Base-by-base conservation (phyloP, 2,113 vertebrate genomes). In the Orycteropus afer region DNA sequence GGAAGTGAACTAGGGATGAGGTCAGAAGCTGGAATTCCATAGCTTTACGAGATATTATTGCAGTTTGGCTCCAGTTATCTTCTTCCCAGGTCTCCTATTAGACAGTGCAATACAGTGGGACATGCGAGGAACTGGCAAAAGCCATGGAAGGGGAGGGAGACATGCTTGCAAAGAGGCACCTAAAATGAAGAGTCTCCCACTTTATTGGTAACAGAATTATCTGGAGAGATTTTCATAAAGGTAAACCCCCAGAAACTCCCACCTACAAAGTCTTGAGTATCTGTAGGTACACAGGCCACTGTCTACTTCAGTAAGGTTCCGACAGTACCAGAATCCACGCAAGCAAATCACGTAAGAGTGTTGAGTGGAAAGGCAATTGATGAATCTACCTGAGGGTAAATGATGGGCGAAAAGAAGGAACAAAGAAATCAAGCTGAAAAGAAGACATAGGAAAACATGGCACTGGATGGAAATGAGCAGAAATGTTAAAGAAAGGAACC, bases 201-300 rank as follows among this genome's bases (percentile, higher is more conserved):
- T 82, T 86, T 76, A 87, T 20, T 90, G 51, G 42, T 79, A 86
- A 80, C 45, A 59, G 89, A 85, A 95, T 90, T 83, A 77, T 53
- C 67, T 67, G 67, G 55, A 91, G 71, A 93, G 45, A n/a, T 53
- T 83, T 49, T 76, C 25, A 73, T 76, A 78, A 94, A 82, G 55
- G 47, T 53, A 90, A n/a, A 17, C 2, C 25, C 51, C 63, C 55
- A 79, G 42, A 49, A 40, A 13, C 40, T 10, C 67, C 51, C 37
- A 88, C 67, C 86, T 86, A 67, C 82, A 63, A 74, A 92, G 79
- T 94, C 49, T 78, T 86, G 69, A 90, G 88, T 55, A 81, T 63
- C 40, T 73, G 40, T 59, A 95, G 63, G 77, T 80, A 7, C 53
- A 49, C 2, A 69, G n/a, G 37, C 15, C 67, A 69, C 67, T 37